Base-by-base conservation (phyloP, 2,113 vertebrate species). In the Labeo rohita region DNA sequence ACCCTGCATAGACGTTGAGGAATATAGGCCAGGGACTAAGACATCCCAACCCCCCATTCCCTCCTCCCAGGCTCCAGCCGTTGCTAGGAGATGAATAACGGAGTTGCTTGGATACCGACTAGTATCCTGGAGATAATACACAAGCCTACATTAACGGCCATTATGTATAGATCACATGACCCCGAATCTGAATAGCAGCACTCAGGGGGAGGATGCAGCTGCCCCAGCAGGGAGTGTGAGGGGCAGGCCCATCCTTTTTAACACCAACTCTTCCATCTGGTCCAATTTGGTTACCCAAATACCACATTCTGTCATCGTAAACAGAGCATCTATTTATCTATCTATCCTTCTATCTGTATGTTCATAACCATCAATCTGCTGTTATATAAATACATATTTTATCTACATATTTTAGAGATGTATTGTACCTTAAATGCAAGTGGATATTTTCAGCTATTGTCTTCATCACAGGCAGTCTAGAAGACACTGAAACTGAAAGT, bases 1-100 rank as follows among this genome's bases (percentile, higher is more conserved):
- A 76, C 49, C 87, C 68, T 73, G 85, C 88, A 86, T 68, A 74
- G 83, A 89, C 83, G 89, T 80, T 61, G 84, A 88, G 81, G 93
- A 95, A 92, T 90, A 90, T 91, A 94, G 93, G 94, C 87, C 86
- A 86, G 72, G 74, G 63, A 84, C 45, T 82, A 80, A 77, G 74
- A 87, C 59, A 87, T 89, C 91, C 92, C 91, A 87, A 92, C 93
- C 93, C 84, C 93, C 84, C 54, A 80, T 39, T 6, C 86, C 86
- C 80, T 84, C 87, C 84, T 89, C 89, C 90, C 80, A 79, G 89
- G 87, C 87, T 87, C 89, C 89, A 89, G 73, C 84, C 74, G 93
- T 93, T 94, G 92, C 93, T 93, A 92, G 88, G 94, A 82, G 87
- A 93, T 94, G 94, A 94, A 94, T 91, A 87, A 88, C 34, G 21